Base-by-base conservation (phyloP, 2,797 vertebrate species). In the Lindbergichthys nudifrons region DNA sequence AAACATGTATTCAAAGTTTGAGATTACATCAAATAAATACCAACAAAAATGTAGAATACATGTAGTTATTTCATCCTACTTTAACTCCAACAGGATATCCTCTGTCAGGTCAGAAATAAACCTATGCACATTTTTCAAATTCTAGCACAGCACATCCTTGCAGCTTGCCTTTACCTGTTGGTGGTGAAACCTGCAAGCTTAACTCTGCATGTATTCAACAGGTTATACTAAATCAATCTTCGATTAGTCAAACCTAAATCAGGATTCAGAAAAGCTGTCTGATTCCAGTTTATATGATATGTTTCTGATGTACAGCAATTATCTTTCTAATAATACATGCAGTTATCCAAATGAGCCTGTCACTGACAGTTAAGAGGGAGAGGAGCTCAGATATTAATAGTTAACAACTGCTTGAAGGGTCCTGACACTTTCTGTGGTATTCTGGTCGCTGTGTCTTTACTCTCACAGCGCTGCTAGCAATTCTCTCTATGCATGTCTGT, bases 371-470 rank as follows among this genome's bases (percentile, higher is more conserved):
- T 42, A 43, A 43, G 23, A 72, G 32, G 6, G 45, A 65, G 32
- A 52, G 3, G 15, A 54, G 36, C 51, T 30, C 18, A 41, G 79
- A 59, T 84, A 84, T 86, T 79, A 72, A 84, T 84, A 88, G 82
- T 79, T 74, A 65, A 70, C 54, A 72, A 82, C 70, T 67, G 74
- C 43, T 60, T 59, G 19, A 45, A 65, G 60, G 58, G 73, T 77
- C 52, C 48, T 46, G 71, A 65, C 74, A 66, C 63, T 39, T 67
- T 50, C 63, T 9, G 32, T 36, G 32, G 46, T 41, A 5, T 57
- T 7, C 23, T 48, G 19, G 4, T 15, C 4, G 23, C 69, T 42
- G n/a, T 12, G 41, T 52, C 32, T 71, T 36, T 19, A 16, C 14
- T 23, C 65, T 42, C 10, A 14, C 39, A 43, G 32, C 2, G 10